Evolutionary conservation across 2,888 invertebrate species (phyloP), one percentile per base, ranked within the genome.

Genomic region (Sinhomidia bicolor): DNA sequence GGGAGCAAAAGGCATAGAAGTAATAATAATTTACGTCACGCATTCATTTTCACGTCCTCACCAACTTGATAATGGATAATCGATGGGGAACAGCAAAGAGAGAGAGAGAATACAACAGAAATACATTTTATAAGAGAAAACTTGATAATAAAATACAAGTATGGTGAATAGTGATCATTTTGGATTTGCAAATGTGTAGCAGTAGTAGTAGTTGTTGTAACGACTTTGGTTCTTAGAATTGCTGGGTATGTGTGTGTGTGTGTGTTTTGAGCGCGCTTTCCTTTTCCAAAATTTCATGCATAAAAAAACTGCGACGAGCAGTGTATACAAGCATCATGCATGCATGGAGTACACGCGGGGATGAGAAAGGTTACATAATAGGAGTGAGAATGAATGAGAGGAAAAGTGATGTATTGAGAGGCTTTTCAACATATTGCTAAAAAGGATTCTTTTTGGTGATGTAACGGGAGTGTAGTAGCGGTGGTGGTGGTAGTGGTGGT

Each of bases 21-120:
- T 26, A 74, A 83, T 83, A 74, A 62, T 62, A 62, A 71, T 83
- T 83, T 83, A 71, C 83, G 57, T 71, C 83, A 83, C 83, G 83
- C 83, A 83, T 83, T 83, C 74, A 74, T 83, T 83, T 83, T 74
- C 83, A 41, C 83, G 36, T 83, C 83, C 57, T 36, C 36, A 14
- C 78, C 57, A 71, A 83, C 47, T 62, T 65, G 93, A 93, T 93
- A 88, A 88, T 87, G 87, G 87, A 85, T 85, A 85, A 85, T 85
- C 85, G 85, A 85, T 85, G 79, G 79, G 62, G 68, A 85, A 29
- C 84, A 76, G 76, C 57, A 44, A n/a, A n/a, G n/a, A n/a, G n/a
- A n/a, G n/a, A n/a, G n/a, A n/a, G n/a, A n/a, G 51, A 82, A 82
- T 14, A 65, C 36, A 44, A 20, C 10, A 71, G 29, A 57, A 78